These are phyloP conservation scores for Saccostrea echinata DNA, from an alignment of 1,140 invertebrate genomes.

Conservation along the genomic window DNA sequence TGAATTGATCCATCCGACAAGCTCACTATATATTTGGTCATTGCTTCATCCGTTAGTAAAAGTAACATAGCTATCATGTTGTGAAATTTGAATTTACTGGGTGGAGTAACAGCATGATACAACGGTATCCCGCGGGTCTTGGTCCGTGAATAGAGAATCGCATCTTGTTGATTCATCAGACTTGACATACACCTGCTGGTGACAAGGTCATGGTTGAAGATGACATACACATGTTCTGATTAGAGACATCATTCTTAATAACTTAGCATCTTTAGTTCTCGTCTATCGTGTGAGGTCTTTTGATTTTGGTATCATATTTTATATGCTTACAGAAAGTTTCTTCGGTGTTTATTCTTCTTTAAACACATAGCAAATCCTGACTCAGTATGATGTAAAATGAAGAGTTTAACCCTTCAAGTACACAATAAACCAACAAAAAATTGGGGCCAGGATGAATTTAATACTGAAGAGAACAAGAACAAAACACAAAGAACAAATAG, in stretches of 20 bases:
- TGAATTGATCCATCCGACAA: not conserved
- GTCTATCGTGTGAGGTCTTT: not conserved
- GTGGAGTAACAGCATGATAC: no score
- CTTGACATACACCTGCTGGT: not conserved
- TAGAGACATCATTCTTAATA: not conserved
- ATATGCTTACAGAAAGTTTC: not conserved
- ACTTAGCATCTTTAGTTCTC: not conserved
- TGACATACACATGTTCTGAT: not conserved
- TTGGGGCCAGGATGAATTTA: not conserved
- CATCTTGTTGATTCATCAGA: no score
- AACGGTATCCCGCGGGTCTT: no score
- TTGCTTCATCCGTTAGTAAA: not conserved
- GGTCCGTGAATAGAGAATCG: no score
- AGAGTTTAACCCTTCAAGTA: constrained; percentile 1
- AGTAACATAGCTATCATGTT: not conserved
- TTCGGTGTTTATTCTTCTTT: not conserved
- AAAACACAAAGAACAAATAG: not conserved
- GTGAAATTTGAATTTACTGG: no score
- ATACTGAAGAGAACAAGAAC: not conserved
- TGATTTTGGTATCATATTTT: not conserved
- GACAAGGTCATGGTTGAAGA: not conserved
- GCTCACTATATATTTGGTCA: not conserved
- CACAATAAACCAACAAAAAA: not conserved
- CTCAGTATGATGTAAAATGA: not conserved
- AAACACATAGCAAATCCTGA: not conserved